Evolutionary conservation across 92 coral and sea anemone species (phyloP), one percentile per base, ranked within the genome.

Genomic region (Umimayanthus kanabou): DNA sequence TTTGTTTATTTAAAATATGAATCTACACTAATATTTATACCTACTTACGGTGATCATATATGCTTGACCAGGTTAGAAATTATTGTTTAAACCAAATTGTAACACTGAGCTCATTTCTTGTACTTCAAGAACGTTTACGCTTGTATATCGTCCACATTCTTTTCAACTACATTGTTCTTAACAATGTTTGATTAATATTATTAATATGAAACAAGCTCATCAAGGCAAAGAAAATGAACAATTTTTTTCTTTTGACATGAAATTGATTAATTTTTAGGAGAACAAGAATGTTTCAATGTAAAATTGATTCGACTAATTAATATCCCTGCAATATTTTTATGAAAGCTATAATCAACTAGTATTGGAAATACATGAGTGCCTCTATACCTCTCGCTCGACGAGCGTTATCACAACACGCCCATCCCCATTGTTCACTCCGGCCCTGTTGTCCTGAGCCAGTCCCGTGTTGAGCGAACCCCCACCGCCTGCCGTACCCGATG

Each of bases 381-480:
- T 53, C 71, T 72, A 25, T 11, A 81, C 0, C 26, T 72, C 37
- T 80, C 79, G 91, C 5, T 85, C 88, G 10, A 92, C 39, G n/a
- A 74, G 85, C 40, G 92, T 93, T 0, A 95, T 88, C 28, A 91
- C 53, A 10, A 95, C 96, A 55, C 67, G 72, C 3, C 98, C 98
- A 57, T 95, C 92, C 30, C 96, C 98, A 55, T 58, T 25, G 66
- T 95, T 93, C 69, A 95, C 91, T n/a, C 92, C 98, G 13, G 93
- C 92, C 37, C 53, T 88, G 64, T 93, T 95, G 10, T 82, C 88
- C 86, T 93, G 96, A 29, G 67, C 64, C n/a, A 87, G 76, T 11
- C 99, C 99, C 76, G 90, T 66, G 87, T 97, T 97, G 57, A 75
- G 92, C 65, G 99, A 97, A 0, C 98, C 99, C 11, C 99, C 99